phyloP scores from a whole-genome alignment of 2,888 invertebrate genomes.

The Tetanocera ferruginea region DNA sequence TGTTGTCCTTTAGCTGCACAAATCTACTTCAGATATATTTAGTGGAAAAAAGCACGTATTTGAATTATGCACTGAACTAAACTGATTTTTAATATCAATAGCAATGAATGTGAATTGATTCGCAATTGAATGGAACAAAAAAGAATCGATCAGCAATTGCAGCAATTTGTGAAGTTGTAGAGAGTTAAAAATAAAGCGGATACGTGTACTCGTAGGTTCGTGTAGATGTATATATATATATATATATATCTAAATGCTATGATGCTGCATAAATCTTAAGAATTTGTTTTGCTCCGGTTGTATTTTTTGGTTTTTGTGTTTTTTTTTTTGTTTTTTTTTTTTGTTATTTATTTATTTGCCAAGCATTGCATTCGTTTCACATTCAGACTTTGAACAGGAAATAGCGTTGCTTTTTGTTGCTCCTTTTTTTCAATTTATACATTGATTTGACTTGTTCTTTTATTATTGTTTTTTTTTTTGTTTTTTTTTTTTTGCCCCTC shows the following conservation, averaged over 20 bases:
- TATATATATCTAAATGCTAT: background rate
- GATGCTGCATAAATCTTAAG: background rate
- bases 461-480: too few species aligned
- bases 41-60: background rate
- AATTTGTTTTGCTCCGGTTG: background rate
- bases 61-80: background rate
- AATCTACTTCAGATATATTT: background rate
- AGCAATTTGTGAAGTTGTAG: constrained; percentile 15
- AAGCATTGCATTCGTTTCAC: too few species aligned
- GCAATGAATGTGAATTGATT: constrained; percentile 26
- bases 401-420: too few species aligned
- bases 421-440: too few species aligned
- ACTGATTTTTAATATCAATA: constrained; percentile 19
- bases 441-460: too few species aligned
- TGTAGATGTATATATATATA: background rate
- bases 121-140: constrained; percentile 19
- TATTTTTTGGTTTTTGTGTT: background rate
- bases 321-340: background rate
- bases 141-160: constrained; percentile 23
- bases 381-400: too few species aligned
- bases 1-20: background rate
- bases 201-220: too few species aligned
- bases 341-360: background rate
- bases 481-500: too few species aligned
- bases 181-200: background rate